Base-by-base conservation (phyloP, 2,888 invertebrate genomes). In the Drosophila engyochracea region DNA sequence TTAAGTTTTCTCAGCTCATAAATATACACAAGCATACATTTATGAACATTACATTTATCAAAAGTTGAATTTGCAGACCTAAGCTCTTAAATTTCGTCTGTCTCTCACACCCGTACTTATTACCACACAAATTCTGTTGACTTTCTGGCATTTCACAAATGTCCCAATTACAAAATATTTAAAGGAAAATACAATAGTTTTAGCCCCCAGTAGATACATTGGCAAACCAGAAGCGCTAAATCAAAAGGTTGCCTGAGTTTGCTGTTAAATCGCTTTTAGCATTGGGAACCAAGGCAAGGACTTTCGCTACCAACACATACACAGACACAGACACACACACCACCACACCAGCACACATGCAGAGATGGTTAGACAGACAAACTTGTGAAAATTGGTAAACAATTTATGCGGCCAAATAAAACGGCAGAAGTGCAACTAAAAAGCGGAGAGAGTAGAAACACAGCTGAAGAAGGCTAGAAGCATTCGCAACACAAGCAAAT, bases 371-470 rank as follows among this genome's bases (percentile, higher is more conserved):
- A n/a, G 44, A 52, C 54, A 55, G 70, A 61, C 51, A 71, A 76
- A 76, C 75, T 90, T 85, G 86, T 80, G 89, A 90, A 87, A 87
- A 87, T 87, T 87, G 91, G 87, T 87, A 87, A 87, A 89, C 87
- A 87, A 87, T 90, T 90, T 87, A 90, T 87, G 87, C 82, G 87
- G 89, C 89, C 84, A 87, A 90, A 87, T 90, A 86, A 86, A 90
- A 85, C 73, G 74, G 77, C 71, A 74, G 53, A 55, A 68, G 58
- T 69, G 70, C 54, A 62, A 61, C 68, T 57, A 54, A 59, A 61
- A 47, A 2, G 19, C 10, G 16, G 55, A n/a, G 39, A 12, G 6
- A 35, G 35, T 6, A 30, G 28, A 30, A 14, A 12, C 39, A 54
- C 10, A 53, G 33, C 39, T 51, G 41, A 28, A 63, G 53, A 65